Conservation (phyloP, 1,140 invertebrate genomes). For the Solenopsis fugax region DNA sequence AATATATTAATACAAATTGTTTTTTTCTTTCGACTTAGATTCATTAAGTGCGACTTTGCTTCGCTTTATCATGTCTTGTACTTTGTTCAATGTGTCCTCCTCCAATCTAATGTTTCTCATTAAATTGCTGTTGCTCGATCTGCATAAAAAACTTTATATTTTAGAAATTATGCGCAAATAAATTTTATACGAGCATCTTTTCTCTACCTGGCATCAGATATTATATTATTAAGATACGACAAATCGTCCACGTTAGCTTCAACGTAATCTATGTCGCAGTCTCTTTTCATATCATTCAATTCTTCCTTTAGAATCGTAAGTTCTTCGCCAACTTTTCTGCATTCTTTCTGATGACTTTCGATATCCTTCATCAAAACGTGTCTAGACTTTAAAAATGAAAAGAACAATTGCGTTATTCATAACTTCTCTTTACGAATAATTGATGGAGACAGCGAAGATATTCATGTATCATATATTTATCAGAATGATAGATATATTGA, state of each 20-base stretch:
- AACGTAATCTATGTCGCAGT: not conserved
- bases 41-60: not conserved
- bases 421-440: not conserved
- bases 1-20: not conserved
- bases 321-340: not conserved
- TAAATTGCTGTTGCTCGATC: conserved; percentile 2
- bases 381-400: conserved; percentile 13
- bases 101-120: not conserved
- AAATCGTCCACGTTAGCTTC: not conserved
- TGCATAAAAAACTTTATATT: conserved; percentile 6
- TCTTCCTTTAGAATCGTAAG: not conserved
- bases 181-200: not conserved
- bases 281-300: not conserved
- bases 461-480: not conserved
- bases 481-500: not conserved
- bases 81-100: not conserved
- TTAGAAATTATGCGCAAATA: not conserved
- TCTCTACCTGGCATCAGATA: conserved; percentile 35
- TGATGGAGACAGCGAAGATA: not conserved
- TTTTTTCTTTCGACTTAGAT: not conserved
- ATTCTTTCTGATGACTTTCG: conserved; percentile 15
- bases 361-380: conserved; percentile 45
- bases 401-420: not conserved
- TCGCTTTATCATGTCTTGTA: conserved; percentile 42
- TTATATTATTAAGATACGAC: not conserved